Base-by-base conservation (phyloP, 2,888 invertebrate genomes). In the Ceriagrion tenellum region DNA sequence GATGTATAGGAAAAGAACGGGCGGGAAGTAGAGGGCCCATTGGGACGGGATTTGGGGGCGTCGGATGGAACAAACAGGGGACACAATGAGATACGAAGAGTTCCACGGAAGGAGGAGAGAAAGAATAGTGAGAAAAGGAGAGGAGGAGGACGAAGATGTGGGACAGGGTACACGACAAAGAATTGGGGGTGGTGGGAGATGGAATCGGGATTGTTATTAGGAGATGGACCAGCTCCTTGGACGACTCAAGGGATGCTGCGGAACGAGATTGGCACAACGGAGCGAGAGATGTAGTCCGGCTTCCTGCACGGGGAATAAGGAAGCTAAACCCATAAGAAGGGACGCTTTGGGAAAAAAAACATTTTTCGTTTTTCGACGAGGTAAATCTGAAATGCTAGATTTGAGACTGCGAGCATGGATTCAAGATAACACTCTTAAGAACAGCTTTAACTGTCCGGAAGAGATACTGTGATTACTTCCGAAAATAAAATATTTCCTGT, bases 171-270 rank as follows among this genome's bases (percentile, higher is more conserved):
- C 69, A 40, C 35, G 55, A 6, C 63, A n/a, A 47, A 55, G 91
- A 91, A 47, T 69, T 47, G 47, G 47, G 10, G 26, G 0, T 35
- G 69, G 35, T 35, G 10, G 93, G 69, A 63, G 47, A 63, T 23
- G 35, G 47, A 93, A 93, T 93, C 74, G 47, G 69, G 40, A 47
- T 93, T 40, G 93, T 93, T 40, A 93, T 93, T 93, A 93, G 93
- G 74, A 93, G 93, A 93, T 69, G 47, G 74, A 74, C 93, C n/a
- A 18, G 30, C 30, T 81, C 81, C 30, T 81, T 35, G 81, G 81
- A n/a, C 81, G 35, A 35, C 26, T 81, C 81, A 81, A 35, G 81
- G 81, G 81, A 35, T n/a, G 35, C 13, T 81, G 81, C 12, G 18
- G 35, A 81, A 81, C 35, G 35, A 81, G 81, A 81, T 81, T 81